Evolutionary conservation across 2,888 invertebrate species (phyloP).

Genomic region (Chalcis sispes): DNA sequence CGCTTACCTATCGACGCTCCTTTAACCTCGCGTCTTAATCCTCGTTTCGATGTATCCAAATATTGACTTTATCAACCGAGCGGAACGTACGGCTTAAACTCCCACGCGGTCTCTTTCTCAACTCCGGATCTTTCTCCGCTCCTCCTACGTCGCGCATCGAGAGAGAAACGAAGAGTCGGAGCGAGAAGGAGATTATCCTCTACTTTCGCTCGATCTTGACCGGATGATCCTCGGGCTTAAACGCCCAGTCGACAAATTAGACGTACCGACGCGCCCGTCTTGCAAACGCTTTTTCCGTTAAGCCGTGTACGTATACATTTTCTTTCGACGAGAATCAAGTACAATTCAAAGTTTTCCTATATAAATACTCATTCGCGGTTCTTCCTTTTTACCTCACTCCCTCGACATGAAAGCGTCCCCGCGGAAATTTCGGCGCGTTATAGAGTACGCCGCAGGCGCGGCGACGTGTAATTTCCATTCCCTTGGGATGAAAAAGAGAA

Average conservation of each 20-base stretch:
- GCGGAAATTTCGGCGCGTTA: slow-evolving; percentile 46
- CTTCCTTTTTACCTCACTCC: slow-evolving; percentile 11
- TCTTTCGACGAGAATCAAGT: too few relatives aligned
- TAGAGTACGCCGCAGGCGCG: slow-evolving; percentile 35
- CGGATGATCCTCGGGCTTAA: slow-evolving; percentile 49
- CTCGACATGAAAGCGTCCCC: not conserved
- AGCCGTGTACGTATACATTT: too few relatives aligned
- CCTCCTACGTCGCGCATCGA: too few relatives aligned
- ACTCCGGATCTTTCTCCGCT: not conserved
- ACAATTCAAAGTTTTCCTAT: too few relatives aligned
- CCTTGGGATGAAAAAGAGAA: slow-evolving; percentile 56
- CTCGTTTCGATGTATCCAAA: slow-evolving; percentile 46
- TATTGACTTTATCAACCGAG: slow-evolving; percentile 59
- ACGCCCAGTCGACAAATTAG: slow-evolving; percentile 54
- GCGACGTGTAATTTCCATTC: slow-evolving; percentile 57
- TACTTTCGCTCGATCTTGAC: slow-evolving; percentile 44
- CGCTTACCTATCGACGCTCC: slow-evolving; percentile 56
- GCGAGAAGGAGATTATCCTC: slow-evolving; percentile 54
- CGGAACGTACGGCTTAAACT: slow-evolving; percentile 41
- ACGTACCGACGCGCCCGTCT: slow-evolving; percentile 4
- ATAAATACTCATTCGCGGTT: too few relatives aligned
- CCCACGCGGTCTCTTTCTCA: not conserved
- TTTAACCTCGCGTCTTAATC: slow-evolving; percentile 45
- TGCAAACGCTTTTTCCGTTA: too few relatives aligned
- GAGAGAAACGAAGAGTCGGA: not conserved